Evolutionary conservation across 2,888 invertebrate genomes (phyloP), one percentile per base, ranked within the genome.

Genomic region (Hoplodrina blanda): DNA sequence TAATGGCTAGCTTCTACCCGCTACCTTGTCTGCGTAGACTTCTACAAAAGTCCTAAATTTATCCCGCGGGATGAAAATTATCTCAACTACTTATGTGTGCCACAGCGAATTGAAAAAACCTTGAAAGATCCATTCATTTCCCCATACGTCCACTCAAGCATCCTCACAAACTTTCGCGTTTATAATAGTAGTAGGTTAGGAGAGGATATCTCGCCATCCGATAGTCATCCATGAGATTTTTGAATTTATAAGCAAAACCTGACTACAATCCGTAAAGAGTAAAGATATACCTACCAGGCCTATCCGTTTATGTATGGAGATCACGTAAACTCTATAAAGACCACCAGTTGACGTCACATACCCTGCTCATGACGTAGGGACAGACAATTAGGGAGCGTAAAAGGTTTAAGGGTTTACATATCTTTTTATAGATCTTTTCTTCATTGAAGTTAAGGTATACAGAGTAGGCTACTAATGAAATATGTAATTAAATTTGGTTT

Each of bases 331-430:
- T 4, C 15, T 15, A 19, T 25, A 44, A 44, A 71, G 49, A 25
- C 25, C 11, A 0, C 10, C 17, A 4, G 50, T n/a, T 57, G 78
- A 70, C 73, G 71, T 62, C 62, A 62, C 49, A n/a, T 8, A 5
- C 55, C 8, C n/a, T 17, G 11, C 2, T 4, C 17, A 37, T 76
- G 33, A 76, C 69, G 76, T 60, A 25, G 49, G 25, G 1, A 25
- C 25, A 11, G 49, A 20, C 41, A 6, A 11, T 1, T 11, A 4
- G n/a, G 33, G 46, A 75, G 1, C 7, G 19, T 57, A 57, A 30
- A 37, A 20, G n/a, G 17, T 15, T 66, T 57, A 46, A 30, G 15
- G 37, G 17, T 17, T n/a, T n/a, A n/a, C 7, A 49, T 55, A 56
- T 68, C 37, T 37, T 37, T 33, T 25, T 37, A 1, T 15, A 25